Evolutionary conservation across 2,888 invertebrate species (phyloP), one percentile per base, ranked within the genome.

Genomic region (Cantharis nigra): DNA sequence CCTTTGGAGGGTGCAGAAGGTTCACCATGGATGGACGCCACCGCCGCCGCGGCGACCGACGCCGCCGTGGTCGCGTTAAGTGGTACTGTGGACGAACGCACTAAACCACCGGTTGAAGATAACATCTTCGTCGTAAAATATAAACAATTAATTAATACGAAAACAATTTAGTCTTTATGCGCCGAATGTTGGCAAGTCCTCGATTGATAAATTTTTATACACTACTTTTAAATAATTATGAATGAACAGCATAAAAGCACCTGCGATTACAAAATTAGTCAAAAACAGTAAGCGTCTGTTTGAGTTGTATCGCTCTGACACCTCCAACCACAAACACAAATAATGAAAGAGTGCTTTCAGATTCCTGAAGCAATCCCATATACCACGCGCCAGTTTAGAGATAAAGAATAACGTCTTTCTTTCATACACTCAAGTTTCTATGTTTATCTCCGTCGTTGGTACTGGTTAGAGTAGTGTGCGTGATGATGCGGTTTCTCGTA

Each of bases 281-380:
- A 78, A 71, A 73, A 83, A 84, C 84, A 85, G 84, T 83, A 77
- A 78, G 69, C 78, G 78, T 80, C 80, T 82, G 84, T 85, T 82
- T 79, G 70, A 78, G 71, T 74, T 65, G 75, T 78, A 81, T 82
- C 84, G 84, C 83, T 83, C 82, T 80, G 81, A 86, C 87, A 84
- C 86, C 85, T 84, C 81, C 84, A 74, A 74, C 83, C 79, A 76
- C 82, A 79, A 83, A 84, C 83, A 82, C 83, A 83, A 84, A 86
- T 30, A 30, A 30, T 87, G 85, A 87, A 87, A 86, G 86, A 87
- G 83, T 84, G 87, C 86, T 87, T 87, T 87, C 82, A 86, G 78
- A 78, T 79, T 78, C 82, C 77, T 78, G 77, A 80, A 81, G 80
- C 83, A 80, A 83, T 84, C 83, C 82, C 84, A 83, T 85, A 83